Percentiles rank a stretch among this genome's conserved stretches.
These are phyloP conservation scores for Lochmaea capreae DNA, from an alignment of 2,888 invertebrate genomes.

Conservation along the genomic window DNA sequence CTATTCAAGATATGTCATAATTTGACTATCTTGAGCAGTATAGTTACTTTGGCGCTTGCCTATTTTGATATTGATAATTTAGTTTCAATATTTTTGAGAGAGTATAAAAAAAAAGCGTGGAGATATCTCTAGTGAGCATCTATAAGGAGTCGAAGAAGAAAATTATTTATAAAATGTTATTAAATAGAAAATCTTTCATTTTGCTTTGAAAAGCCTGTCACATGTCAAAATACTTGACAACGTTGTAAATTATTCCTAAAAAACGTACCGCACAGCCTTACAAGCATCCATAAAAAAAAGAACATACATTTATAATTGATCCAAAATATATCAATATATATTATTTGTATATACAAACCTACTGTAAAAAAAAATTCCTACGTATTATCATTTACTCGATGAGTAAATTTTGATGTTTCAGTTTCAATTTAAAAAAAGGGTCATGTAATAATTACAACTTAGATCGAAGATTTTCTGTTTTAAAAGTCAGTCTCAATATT, in stretches of 20 bases:
- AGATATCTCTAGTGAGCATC: too few species aligned
- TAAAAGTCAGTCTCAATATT: slow-evolving; percentile 28
- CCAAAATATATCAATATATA: slow-evolving; percentile 24
- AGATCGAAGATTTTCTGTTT: slow-evolving; percentile 11
- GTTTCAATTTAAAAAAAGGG: slow-evolving; percentile 3
- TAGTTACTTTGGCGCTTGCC: too few species aligned
- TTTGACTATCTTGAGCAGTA: too few species aligned
- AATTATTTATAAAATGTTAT: too few species aligned
- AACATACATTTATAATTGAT: slow-evolving; percentile 15
- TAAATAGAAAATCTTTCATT: too few species aligned
- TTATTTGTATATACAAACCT: slow-evolving; percentile 23
- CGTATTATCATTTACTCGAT: slow-evolving; percentile 19
- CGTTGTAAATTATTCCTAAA: neutral
- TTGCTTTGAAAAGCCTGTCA: too few species aligned
- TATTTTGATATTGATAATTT: too few species aligned
- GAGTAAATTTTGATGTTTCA: neutral
- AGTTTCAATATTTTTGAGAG: too few species aligned
- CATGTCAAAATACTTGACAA: too few species aligned
- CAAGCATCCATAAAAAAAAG: slow-evolving; percentile 23
- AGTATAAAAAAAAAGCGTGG: too few species aligned
- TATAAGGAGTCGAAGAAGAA: too few species aligned
- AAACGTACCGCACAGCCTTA: slow-evolving; percentile 9
- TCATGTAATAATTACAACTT: slow-evolving; percentile 12
- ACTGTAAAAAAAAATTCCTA: slow-evolving; percentile 11
- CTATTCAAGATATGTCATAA: too few species aligned